Percentiles rank a stretch among this genome's conserved stretches.
Evolutionary conservation across 2,797 vertebrate species (phyloP).

Genomic region (Mareca strepera): DNA sequence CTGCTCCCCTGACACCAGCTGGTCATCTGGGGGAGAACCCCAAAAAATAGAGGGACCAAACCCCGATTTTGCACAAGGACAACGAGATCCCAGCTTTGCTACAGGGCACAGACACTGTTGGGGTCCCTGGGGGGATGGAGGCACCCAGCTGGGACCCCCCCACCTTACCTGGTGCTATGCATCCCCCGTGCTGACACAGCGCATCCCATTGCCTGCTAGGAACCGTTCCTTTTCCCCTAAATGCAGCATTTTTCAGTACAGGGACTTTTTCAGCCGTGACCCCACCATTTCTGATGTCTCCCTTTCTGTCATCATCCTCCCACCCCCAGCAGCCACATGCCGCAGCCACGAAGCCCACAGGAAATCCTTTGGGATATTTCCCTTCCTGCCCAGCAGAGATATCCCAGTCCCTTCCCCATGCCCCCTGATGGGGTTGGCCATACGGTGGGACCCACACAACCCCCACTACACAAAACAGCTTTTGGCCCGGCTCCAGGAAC

Average conservation of each 20-base stretch:
- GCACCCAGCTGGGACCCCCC: background rate
- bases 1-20: accelerated
- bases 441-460: background rate
- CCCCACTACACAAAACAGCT: background rate
- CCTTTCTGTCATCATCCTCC: background rate
- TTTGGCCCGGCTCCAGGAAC: background rate
- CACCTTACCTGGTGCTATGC: background rate
- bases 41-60: background rate
- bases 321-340: background rate
- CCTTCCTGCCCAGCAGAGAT: constrained; percentile 19
- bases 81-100: background rate
- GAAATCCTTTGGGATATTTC: constrained; percentile 22
- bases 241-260: background rate
- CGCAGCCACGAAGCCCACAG: background rate
- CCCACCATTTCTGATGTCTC: background rate
- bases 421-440: background rate
- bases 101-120: background rate
- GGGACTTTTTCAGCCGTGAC: background rate
- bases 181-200: background rate
- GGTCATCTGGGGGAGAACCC: background rate
- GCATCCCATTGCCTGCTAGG: background rate
- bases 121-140: background rate
- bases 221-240: background rate
- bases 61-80: background rate
- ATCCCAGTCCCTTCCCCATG: background rate